Base-by-base conservation (phyloP, 2,797 vertebrate species). In the Liasis olivaceus region DNA sequence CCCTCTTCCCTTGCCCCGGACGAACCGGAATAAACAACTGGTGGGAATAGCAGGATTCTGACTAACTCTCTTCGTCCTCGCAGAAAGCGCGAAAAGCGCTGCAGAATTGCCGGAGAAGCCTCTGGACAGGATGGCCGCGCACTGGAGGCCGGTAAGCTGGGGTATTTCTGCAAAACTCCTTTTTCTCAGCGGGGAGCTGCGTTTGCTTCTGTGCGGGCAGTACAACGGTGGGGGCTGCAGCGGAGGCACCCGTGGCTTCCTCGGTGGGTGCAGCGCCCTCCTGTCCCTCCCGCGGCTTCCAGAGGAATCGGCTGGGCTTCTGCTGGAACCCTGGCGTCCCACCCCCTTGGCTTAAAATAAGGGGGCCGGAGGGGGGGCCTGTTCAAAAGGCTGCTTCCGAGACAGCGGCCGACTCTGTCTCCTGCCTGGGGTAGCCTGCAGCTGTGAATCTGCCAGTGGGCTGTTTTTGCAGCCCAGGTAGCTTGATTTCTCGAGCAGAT, bases 121-220 rank as follows among this genome's bases (percentile, higher is more conserved):
- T 63, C 22, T 2, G 42, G 84, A 9, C 66, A 77, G 89, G 59
- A 99, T 98, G 98, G 97, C 98, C 6, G 97, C 98, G 4, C 97
- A 96, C 28, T 93, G 98, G 92, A 97, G 98, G 95, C 97, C 95
- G 95, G 98, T 99, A 96, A 98, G 98, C 14, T 42, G 17, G 4
- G 69, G 59, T 69, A 20, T 87, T 42, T 87, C 59, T 90, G 7
- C 56, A 69, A 36, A 36, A 2, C 42, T 3, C 12, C 56, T 5
- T 8, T 58, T 58, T 14, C 2, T 24, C 1, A 54, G 11, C 14
- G 11, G 5, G 47, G 26, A 11, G 9, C 36, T 56, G 63, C 42
- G 22, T 58, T 64, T 88, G 62, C 36, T 47, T 88, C 20, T 12
- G 13, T 62, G 20, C 12, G 14, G 58, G 69, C 20, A 77, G 1